Base-by-base conservation (phyloP, 2,797 vertebrate genomes). In the Anabacerthia variegaticeps region DNA sequence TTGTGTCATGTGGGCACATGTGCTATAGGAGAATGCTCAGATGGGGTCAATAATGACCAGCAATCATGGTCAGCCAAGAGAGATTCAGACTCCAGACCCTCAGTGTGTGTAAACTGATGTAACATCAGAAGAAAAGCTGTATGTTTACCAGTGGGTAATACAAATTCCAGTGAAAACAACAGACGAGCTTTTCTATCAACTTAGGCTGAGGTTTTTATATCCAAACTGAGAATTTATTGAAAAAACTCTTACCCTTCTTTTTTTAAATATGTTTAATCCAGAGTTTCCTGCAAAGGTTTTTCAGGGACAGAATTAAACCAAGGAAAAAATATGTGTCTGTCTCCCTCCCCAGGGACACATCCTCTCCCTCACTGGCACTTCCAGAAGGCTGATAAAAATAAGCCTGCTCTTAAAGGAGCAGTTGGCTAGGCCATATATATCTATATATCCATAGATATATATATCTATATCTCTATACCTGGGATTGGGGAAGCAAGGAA, bases 381-480 rank as follows among this genome's bases (percentile, higher is more conserved):
- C 52, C 65, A 85, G 54, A 71, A 74, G 58, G 37, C 5, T 91
- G 39, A 91, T 44, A 79, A 85, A 88, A 92, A 76, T 55, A 65
- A 79, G 20, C 17, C 32, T 59, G 20, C 36, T 41, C 44, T 80
- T 80, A 85, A 83, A 91, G 43, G 6, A 80, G 23, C 16, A 59
- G 20, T 27, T 69, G 21, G 12, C 51, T 73, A 46, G 30, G 10
- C 37, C 7, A 36, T 13, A 59, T 7, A 28, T 3, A 27, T n/a
- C 28, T 34, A 34, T n/a, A 9, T 10, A 20, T 12, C 30, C 18
- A 27, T 22, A 18, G 10, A 49, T 18, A 12, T 7, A 12, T 30
- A 20, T 68, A 2, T 56, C 58, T 37, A 37, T 37, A 37, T 37
- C 36, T 37, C 24, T 30, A 52, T 39, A 51, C 14, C 21, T 43